phyloP scores from a whole-genome alignment of 2,797 vertebrate genomes.

The Rhabdomys pumilio region DNA sequence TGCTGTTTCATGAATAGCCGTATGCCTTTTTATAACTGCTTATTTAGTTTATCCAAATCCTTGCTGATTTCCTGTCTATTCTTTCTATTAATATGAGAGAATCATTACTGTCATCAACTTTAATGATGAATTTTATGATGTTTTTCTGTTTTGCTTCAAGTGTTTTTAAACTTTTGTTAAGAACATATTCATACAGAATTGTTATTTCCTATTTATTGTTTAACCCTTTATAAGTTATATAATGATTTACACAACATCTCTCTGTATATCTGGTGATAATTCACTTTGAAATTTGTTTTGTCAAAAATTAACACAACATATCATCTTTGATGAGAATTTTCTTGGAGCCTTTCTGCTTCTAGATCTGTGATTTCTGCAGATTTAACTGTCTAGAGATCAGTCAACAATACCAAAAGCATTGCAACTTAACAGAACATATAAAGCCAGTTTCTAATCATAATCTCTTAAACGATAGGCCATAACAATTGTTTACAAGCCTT shows the following conservation, averaged over 20 bases:
- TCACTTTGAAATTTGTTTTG: neutral
- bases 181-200: neutral
- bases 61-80: neutral
- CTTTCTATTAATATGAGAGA: neutral
- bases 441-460: neutral
- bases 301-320: neutral
- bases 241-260: neutral
- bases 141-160: neutral
- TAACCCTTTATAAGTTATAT: neutral
- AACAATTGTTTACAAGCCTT: neutral
- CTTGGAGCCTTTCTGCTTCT: neutral
- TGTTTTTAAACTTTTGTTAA: slow-evolving; percentile 34
- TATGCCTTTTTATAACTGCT: neutral
- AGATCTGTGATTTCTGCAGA: neutral
- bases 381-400: neutral
- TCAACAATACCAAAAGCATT: neutral
- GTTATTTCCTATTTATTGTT: neutral
- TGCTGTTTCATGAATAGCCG: neutral
- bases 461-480: neutral
- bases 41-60: neutral
- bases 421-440: neutral
- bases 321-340: neutral
- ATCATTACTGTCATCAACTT: neutral
- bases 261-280: neutral
- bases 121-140: neutral